phyloP scores from a whole-genome alignment of 2,797 vertebrate genomes.

The Stomatorhinus walkeri region DNA sequence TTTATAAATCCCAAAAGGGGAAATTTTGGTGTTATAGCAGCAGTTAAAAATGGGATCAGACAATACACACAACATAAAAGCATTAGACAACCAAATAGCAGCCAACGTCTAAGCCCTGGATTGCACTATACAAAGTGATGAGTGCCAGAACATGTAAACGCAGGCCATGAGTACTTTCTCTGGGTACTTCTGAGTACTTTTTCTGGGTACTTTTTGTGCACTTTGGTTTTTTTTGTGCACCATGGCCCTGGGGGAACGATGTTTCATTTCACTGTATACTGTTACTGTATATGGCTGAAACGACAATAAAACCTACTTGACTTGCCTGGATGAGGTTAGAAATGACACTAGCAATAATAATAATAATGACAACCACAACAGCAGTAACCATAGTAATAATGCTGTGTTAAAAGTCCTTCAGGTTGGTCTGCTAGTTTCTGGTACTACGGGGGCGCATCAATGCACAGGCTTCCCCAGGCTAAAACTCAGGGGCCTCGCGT shows the following conservation, averaged over 20 bases:
- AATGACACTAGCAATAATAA: neutral
- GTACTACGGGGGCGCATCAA: neutral
- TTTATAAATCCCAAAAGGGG: neutral
- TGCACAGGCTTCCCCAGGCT: neutral
- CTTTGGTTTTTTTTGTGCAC: neutral
- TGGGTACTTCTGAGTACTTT: no score
- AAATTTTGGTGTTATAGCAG: neutral
- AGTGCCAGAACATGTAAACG: neutral
- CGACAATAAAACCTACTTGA: neutral
- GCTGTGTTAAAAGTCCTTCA: neutral
- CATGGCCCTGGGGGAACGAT: neutral
- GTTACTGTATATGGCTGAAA: neutral
- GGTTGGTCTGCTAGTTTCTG: neutral
- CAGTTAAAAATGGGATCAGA: neutral
- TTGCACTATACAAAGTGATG: neutral
- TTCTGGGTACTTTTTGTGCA: neutral
- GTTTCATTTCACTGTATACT: neutral
- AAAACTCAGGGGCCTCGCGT: neutral
- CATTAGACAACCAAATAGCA: neutral
- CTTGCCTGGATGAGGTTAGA: neutral
- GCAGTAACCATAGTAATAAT: neutral
- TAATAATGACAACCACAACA: neutral
- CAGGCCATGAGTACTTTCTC: neutral
- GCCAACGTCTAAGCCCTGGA: neutral
- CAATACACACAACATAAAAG: neutral